Conservation (phyloP, 2,797 vertebrate genomes). For the Taenioides sp. region DNA sequence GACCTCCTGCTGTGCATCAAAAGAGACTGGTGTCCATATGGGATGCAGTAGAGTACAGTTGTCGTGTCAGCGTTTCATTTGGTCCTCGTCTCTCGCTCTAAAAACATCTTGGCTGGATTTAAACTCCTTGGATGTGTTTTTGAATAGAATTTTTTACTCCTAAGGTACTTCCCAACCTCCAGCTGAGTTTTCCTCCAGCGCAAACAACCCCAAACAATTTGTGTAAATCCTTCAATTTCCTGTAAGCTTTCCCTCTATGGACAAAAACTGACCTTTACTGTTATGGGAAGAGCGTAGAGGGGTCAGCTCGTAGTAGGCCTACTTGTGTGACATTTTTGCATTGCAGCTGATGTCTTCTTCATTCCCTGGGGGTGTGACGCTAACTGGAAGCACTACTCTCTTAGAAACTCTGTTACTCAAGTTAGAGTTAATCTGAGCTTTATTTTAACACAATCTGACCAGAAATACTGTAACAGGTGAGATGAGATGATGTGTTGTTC, state of each 20-base stretch:
- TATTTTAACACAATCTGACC: too few species aligned
- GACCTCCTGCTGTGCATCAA: conserved; percentile 37
- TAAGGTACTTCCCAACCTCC: conserved; percentile 37
- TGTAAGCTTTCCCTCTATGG: conserved; percentile 6
- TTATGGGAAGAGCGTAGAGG: background rate
- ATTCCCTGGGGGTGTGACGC: too few species aligned
- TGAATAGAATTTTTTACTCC: conserved; percentile 1
- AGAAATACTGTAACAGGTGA: too few species aligned
- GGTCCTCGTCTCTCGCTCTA: conserved; percentile 48
- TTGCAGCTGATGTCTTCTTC: too few species aligned
- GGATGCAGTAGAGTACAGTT: conserved; percentile 28
- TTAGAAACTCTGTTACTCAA: too few species aligned
- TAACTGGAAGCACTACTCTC: too few species aligned
- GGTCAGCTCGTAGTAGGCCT: background rate
- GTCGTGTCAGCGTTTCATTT: conserved; percentile 52
- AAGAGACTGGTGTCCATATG: conserved; percentile 32
- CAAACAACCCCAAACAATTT: conserved; percentile 36
- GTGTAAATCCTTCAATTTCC: conserved; percentile 33
- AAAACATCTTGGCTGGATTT: conserved; percentile 44
- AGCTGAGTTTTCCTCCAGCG: conserved; percentile 43
- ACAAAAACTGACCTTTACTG: background rate
- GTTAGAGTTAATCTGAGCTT: too few species aligned
- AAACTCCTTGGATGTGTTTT: conserved; percentile 25
- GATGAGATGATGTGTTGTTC: too few species aligned
- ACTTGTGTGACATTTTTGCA: background rate